Evolutionary conservation across 2,797 vertebrate genomes (phyloP), one percentile per base, ranked within the genome.

Genomic region (Taenioides sp.): DNA sequence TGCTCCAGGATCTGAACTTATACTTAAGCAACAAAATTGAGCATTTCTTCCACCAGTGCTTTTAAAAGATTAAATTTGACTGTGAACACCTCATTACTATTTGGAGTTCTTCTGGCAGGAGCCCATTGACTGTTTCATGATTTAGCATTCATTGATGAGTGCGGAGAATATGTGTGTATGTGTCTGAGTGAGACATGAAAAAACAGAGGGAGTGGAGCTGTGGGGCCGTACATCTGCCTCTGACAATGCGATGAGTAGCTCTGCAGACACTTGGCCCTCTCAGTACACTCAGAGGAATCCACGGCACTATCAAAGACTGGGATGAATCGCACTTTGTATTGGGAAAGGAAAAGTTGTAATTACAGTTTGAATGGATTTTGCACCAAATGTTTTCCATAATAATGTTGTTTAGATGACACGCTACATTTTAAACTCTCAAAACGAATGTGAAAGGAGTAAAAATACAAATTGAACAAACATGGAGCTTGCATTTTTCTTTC

Each of bases 161-260:
- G 57, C 14, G 62, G 73, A 78, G 65, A 54, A 14, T 71, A 72
- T 11, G 22, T 77, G 80, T 16, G 27, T 76, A 70, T 84, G 40
- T 82, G 77, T 82, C 27, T 84, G 83, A 79, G 83, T 86, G 86
- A 84, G 86, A 75, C 61, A 43, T 34, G 71, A 83, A 83, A 84
- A 83, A 89, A 73, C 72, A 74, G 67, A 87, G 86, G 88, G 79
- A 75, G 86, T 85, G 81, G 76, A 75, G 67, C 75, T 79, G 71
- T 88, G 94, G 93, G 91, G 79, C 76, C 14, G 57, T 73, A 75
- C 75, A 74, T 88, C 76, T 85, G 77, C 71, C 72, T 80, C 34
- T 83, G 89, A 87, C 82, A 81, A 71, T 11, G 0, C 62, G 72
- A 72, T 61, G 62, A 83, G 69, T 78, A 81, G 66, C 71, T 75